Percentiles rank a stretch among this genome's conserved stretches.
Evolutionary conservation across 2,888 invertebrate species (phyloP).

Genomic region (Morpho deidamia): DNA sequence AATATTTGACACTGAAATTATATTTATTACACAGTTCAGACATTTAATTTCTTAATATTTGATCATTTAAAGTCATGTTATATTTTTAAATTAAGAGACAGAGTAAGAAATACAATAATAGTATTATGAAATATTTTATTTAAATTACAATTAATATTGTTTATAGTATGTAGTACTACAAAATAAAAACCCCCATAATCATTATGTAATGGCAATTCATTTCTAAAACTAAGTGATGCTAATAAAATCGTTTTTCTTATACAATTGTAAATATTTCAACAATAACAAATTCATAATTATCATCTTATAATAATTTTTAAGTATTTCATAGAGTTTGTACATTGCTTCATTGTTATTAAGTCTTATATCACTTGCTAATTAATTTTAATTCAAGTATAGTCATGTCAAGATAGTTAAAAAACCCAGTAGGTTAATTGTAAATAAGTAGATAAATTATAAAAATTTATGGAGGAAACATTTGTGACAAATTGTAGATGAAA

Average conservation of each 20-base stretch:
- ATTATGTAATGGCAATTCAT: constrained; percentile 49
- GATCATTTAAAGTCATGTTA: no score
- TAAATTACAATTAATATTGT: constrained; percentile 34
- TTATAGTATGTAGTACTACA: constrained; percentile 32
- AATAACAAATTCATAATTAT: constrained; percentile 54
- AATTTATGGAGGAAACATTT: constrained; percentile 14
- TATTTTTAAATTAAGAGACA: no score
- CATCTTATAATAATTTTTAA: constrained; percentile 44
- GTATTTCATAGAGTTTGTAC: constrained; percentile 41
- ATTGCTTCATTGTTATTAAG: constrained; percentile 33
- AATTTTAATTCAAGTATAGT: no score
- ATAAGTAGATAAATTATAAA: not conserved
- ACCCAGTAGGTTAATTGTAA: not conserved
- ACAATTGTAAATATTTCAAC: constrained; percentile 51
- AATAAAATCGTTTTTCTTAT: constrained; percentile 39
- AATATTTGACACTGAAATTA: no score
- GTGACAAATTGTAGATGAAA: constrained; percentile 12
- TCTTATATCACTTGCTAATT: constrained; percentile 20
- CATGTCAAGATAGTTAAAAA: no score
- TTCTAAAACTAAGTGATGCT: constrained; percentile 43
- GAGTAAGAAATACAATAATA: constrained; percentile 1
- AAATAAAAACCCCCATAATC: constrained; percentile 50
- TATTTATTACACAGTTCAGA: no score
- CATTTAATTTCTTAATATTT: no score
- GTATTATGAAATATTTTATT: constrained; percentile 24